Conservation (phyloP, 2,888 invertebrate genomes). For the Steinernema hermaphroditum region DNA sequence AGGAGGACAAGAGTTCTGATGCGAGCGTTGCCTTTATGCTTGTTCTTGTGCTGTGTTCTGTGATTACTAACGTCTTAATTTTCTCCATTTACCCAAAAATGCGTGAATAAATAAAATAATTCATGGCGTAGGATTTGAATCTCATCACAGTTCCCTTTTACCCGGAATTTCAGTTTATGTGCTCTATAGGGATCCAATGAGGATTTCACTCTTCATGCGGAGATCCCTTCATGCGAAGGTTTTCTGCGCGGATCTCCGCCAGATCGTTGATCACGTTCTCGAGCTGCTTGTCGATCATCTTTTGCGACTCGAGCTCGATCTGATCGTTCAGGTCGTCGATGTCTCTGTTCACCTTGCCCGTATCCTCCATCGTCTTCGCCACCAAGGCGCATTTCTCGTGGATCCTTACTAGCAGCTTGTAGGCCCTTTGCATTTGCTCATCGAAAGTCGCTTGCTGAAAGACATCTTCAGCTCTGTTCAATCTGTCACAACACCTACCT, state of each 20-base stretch:
- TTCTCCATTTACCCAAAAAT: neutral
- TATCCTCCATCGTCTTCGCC: slow-evolving; percentile 35
- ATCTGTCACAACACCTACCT: neutral
- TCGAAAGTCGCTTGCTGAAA: slow-evolving; percentile 31
- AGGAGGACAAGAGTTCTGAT: neutral
- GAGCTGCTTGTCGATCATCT: slow-evolving; percentile 39
- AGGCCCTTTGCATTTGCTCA: slow-evolving; percentile 34
- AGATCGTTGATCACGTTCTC: slow-evolving; percentile 40
- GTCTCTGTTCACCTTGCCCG: slow-evolving; percentile 37
- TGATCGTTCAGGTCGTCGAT: slow-evolving; percentile 38
- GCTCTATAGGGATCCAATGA: too few relatives aligned
- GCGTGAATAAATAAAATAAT: neutral
- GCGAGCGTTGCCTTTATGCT: neutral
- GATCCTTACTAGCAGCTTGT: slow-evolving; percentile 35
- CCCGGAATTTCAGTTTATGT: neutral
- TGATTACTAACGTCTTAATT: neutral
- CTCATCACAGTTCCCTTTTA: neutral
- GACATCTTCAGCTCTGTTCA: neutral
- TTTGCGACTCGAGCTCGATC: slow-evolving; percentile 40
- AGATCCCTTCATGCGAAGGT: slow-evolving; percentile 29
- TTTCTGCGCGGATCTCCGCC: slow-evolving; percentile 36
- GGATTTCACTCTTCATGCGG: neutral
- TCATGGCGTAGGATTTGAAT: neutral
- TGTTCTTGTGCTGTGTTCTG: neutral
- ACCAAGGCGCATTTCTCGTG: slow-evolving; percentile 41